A percentile compares a stretch with the other conserved stretches of the same genome.
phyloP scores from a whole-genome alignment of 2,797 vertebrate species.

The Falco naumanni region DNA sequence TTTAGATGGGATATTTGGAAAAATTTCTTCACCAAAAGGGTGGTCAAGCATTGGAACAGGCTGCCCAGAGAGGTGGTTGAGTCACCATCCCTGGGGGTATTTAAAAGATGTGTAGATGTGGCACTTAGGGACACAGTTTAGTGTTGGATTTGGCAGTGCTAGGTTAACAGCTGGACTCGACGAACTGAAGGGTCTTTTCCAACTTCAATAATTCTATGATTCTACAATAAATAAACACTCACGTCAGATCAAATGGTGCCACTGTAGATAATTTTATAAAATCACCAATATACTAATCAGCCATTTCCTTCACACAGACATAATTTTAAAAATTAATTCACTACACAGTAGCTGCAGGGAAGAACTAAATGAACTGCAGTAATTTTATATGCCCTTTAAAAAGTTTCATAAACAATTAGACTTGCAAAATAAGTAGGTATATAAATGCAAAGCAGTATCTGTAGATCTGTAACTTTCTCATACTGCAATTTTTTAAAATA shows the following conservation, averaged over 20 bases:
- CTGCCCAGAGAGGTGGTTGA: neutral
- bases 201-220: neutral
- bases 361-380: neutral
- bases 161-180: neutral
- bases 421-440: neutral
- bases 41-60: neutral
- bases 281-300: neutral
- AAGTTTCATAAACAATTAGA: neutral
- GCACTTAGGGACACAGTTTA: neutral
- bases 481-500: neutral
- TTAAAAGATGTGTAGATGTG: neutral
- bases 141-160: neutral
- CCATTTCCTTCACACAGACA: neutral
- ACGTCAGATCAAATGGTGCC: neutral
- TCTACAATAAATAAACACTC: neutral
- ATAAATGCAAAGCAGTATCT: neutral
- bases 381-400: neutral
- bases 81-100: neutral
- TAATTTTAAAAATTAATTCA: neutral
- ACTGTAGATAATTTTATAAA: neutral
- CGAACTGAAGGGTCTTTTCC: neutral
- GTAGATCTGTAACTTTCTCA: neutral
- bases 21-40: neutral
- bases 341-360: neutral
- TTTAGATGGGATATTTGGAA: neutral